These are phyloP conservation scores for Eublepharis macularius DNA, from an alignment of 2,113 vertebrate species.

Conservation along the genomic window DNA sequence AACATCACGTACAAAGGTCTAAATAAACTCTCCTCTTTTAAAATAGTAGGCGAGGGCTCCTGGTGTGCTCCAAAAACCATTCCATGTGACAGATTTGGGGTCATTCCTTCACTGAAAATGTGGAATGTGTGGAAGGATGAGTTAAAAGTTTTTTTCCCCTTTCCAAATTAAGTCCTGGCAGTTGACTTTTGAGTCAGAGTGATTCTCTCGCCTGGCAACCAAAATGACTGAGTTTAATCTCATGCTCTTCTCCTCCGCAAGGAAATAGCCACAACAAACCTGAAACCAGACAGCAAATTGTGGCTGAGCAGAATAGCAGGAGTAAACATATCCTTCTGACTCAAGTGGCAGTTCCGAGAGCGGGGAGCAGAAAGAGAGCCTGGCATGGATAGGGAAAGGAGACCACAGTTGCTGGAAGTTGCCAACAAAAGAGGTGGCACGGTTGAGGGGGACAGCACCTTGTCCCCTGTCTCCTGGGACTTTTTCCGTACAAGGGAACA, in stretches of 20 bases:
- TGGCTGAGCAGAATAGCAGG: not conserved
- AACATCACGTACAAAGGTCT: not conserved
- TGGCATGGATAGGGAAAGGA: not conserved
- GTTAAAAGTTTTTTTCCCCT: not conserved
- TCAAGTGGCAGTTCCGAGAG: too few relatives aligned
- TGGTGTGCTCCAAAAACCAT: not conserved
- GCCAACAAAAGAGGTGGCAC: not conserved
- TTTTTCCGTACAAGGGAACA: not conserved
- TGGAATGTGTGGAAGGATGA: not conserved
- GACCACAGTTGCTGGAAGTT: not conserved
- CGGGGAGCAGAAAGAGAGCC: not conserved
- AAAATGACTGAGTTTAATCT: rapidly evolving
- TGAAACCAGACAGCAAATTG: not conserved
- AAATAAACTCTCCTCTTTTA: not conserved
- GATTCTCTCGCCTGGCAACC: not conserved
- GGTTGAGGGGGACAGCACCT: not conserved
- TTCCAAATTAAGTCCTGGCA: not conserved
- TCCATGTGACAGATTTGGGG: not conserved
- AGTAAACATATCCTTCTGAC: not conserved
- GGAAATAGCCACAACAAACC: constrained; percentile 14
- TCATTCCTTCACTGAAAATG: not conserved
- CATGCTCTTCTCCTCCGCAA: not conserved
- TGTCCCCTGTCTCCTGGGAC: not conserved
- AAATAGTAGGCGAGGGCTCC: not conserved
- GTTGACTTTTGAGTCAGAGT: not conserved